A percentile compares a stretch with the other conserved stretches of the same genome.
These are phyloP conservation scores for Pogonocherus hispidulus DNA, from an alignment of 2,888 invertebrate species.

Conservation along the genomic window DNA sequence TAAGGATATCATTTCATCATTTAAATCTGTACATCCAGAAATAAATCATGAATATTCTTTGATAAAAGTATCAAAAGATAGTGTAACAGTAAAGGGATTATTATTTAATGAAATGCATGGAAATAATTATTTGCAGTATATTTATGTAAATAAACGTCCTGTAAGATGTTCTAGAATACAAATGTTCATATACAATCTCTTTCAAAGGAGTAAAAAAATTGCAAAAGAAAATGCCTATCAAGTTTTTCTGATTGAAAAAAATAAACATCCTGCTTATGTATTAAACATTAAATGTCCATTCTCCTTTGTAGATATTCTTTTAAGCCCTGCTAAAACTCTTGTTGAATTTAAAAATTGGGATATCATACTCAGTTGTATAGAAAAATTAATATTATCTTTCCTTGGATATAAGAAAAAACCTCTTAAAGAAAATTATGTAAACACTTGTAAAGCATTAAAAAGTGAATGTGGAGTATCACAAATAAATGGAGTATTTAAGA, in stretches of 20 bases:
- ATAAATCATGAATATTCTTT: conserved; percentile 64
- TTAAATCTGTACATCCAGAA: conserved; percentile 69
- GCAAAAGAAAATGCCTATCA: conserved; percentile 20
- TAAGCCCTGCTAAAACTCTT: conserved; percentile 69
- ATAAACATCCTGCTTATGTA: conserved; percentile 69
- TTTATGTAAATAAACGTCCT: conserved; percentile 77
- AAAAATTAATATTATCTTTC: conserved; percentile 62
- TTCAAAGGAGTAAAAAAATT: conserved; percentile 54
- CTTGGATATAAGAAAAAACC: conserved; percentile 55
- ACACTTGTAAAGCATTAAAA: conserved; percentile 39
- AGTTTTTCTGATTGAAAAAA: conserved; percentile 33
- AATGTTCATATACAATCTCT: conserved; percentile 65
- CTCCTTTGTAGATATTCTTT: conserved; percentile 69
- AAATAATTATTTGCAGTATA: conserved; percentile 72
- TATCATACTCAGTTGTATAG: conserved; percentile 65
- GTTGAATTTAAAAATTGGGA: conserved; percentile 72
- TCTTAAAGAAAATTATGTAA: conserved; percentile 42
- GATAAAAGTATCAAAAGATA: conserved; percentile 65
- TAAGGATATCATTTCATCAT: conserved; percentile 71
- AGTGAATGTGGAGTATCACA: conserved; percentile 62
- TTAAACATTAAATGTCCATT: conserved; percentile 72
- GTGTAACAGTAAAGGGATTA: conserved; percentile 73
- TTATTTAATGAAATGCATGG: conserved; percentile 70
- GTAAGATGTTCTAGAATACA: conserved; percentile 71
- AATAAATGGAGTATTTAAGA: conserved; percentile 66